A percentile compares a stretch with the other conserved stretches of the same genome.
phyloP scores from a whole-genome alignment of 2,888 invertebrate species.

The Helicoverpa assulta region DNA sequence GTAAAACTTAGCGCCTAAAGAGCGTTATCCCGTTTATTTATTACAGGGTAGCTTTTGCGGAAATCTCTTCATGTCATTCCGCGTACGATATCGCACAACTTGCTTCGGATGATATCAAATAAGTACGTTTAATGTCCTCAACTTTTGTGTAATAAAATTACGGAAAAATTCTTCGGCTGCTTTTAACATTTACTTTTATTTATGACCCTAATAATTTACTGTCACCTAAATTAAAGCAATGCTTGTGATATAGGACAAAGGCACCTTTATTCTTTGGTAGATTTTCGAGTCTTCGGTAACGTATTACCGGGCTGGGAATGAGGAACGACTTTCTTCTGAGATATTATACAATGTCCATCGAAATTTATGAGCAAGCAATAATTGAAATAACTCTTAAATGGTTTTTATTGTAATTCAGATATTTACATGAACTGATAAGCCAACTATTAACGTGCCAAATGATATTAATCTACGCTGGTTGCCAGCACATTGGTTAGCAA shows the following conservation, averaged over 20 bases:
- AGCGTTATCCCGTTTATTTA: conserved; percentile 86
- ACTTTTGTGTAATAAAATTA: conserved; percentile 87
- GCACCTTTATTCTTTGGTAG: conserved; percentile 75
- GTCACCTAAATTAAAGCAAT: conserved; percentile 80
- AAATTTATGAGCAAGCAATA: conserved; percentile 34
- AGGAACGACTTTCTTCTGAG: conserved; percentile 17
- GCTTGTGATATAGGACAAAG: conserved; percentile 77
- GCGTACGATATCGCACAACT: conserved; percentile 77
- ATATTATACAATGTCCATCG: conserved; percentile 26
- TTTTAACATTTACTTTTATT: conserved; percentile 87
- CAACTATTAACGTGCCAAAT: conserved; percentile 55
- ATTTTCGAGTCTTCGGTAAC: conserved; percentile 67
- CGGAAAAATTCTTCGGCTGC: conserved; percentile 82
- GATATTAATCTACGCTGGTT: conserved; percentile 44
- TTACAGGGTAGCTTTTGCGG: conserved; percentile 75
- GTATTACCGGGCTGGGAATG: conserved; percentile 44
- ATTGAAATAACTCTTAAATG: conserved; percentile 12
- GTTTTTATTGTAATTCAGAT: conserved; percentile 15
- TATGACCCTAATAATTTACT: conserved; percentile 85
- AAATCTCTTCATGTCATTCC: conserved; percentile 83
- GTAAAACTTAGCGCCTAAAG: conserved; percentile 87
- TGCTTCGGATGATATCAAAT: conserved; percentile 76
- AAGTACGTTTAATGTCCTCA: conserved; percentile 78
- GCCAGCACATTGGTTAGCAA: conserved; percentile 48
- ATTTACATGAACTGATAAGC: conserved; percentile 54